Evolutionary conservation across 2,888 invertebrate genomes (phyloP).

Genomic region (Bombylius discolor): DNA sequence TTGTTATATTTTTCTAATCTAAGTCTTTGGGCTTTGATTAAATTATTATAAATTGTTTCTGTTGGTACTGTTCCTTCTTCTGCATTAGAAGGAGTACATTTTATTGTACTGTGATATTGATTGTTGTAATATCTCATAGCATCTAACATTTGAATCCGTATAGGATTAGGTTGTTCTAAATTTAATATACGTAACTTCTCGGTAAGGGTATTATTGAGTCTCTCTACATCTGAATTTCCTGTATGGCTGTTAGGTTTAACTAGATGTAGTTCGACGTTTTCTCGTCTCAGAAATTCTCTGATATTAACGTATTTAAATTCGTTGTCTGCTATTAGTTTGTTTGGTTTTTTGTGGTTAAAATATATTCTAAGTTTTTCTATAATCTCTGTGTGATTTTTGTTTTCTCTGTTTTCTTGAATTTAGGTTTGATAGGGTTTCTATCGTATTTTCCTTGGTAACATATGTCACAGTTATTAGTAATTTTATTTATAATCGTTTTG

Average conservation of each 20-base stretch:
- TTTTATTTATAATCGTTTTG: no score
- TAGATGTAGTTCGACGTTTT: not conserved
- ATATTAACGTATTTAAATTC: not conserved
- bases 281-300: not conserved
- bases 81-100: no score
- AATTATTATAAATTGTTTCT: no score
- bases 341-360: not conserved
- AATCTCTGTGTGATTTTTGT: not conserved
- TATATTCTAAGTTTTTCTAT: constrained; percentile 1
- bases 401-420: not conserved
- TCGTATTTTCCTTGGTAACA: no score
- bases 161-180: not conserved
- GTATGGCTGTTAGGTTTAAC: no score
- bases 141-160: not conserved
- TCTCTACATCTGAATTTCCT: not conserved
- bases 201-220: not conserved
- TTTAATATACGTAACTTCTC: not conserved
- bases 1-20: no score
- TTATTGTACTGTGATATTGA: no score
- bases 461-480: no score
- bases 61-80: no score
- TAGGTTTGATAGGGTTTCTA: no score
- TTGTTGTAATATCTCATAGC: no score
- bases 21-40: no score
- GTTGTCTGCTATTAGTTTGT: not conserved